Percentiles rank a stretch among this genome's conserved stretches.
Evolutionary conservation across 1,140 invertebrate genomes (phyloP).

Genomic region (Acromyrmex heyeri): DNA sequence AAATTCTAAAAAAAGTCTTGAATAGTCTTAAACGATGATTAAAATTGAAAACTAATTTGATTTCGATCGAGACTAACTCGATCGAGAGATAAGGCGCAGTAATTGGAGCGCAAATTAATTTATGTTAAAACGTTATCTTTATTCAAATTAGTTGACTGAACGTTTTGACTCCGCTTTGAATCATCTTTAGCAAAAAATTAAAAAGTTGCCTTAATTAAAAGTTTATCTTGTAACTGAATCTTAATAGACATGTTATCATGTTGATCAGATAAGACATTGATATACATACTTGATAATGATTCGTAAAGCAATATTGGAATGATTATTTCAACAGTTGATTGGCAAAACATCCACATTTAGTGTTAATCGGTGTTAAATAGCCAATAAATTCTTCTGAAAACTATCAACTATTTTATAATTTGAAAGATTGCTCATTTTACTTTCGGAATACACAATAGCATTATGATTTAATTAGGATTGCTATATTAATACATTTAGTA

Average conservation of each 20-base stretch:
- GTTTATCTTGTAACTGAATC: not conserved
- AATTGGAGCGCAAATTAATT: too few relatives aligned
- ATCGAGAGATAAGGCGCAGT: too few relatives aligned
- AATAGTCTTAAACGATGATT: too few relatives aligned
- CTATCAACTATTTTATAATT: conserved; percentile 1
- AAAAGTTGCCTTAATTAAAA: not conserved
- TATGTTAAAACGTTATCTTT: too few relatives aligned
- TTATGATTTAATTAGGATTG: not conserved
- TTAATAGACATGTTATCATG: not conserved
- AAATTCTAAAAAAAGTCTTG: too few relatives aligned
- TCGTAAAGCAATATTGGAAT: not conserved
- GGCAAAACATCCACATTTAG: not conserved
- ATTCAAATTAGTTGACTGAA: too few relatives aligned
- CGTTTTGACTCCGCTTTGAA: too few relatives aligned
- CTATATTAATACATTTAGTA: not conserved
- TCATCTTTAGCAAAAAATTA: too few relatives aligned
- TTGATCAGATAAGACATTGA: not conserved
- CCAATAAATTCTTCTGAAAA: not conserved
- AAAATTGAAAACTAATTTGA: too few relatives aligned
- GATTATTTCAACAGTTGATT: conserved; percentile 1
- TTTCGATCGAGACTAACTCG: too few relatives aligned
- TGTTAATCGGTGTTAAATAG: not conserved
- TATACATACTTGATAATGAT: not conserved
- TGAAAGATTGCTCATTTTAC: not conserved
- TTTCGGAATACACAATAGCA: not conserved